Percentiles rank a stretch among this genome's conserved stretches.
These are phyloP conservation scores for Drosophila fuyamai DNA, from an alignment of 1,140 invertebrate genomes.

Conservation along the genomic window DNA sequence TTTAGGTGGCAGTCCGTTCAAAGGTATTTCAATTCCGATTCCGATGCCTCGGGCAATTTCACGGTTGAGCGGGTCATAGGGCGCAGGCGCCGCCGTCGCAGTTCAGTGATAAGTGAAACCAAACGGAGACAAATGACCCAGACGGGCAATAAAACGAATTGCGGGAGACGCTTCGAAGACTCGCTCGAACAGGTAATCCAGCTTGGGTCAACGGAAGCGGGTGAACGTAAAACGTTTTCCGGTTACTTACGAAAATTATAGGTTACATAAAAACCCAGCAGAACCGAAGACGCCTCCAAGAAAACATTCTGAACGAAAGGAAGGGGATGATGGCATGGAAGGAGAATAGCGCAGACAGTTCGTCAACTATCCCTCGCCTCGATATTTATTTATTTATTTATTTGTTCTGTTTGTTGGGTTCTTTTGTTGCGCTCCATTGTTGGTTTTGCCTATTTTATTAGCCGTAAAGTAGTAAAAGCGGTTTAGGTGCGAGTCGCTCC, in stretches of 20 bases:
- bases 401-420: constrained; percentile 36
- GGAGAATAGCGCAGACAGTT: constrained; percentile 41
- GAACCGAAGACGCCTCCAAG: constrained; percentile 17
- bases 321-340: neutral
- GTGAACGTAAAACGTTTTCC: constrained; percentile 65
- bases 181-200: constrained; percentile 26
- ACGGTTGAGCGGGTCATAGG: constrained; percentile 30
- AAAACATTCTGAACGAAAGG: constrained; percentile 12
- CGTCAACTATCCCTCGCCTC: constrained; percentile 53
- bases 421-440: constrained; percentile 39
- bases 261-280: constrained; percentile 54
- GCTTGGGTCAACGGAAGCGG: constrained; percentile 56
- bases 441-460: constrained; percentile 60
- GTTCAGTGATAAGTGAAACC: constrained; percentile 31
- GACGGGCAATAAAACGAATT: constrained; percentile 33
- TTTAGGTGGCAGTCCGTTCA: neutral
- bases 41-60: constrained; percentile 19
- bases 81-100: constrained; percentile 28
- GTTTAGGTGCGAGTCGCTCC: constrained; percentile 36
- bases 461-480: constrained; percentile 68
- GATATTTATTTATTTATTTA: constrained; percentile 62
- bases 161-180: constrained; percentile 21
- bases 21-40: constrained; percentile 1
- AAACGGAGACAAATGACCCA: constrained; percentile 48
- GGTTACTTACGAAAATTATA: constrained; percentile 75